Conservation (phyloP, 1,140 invertebrate species). For the Cydia amplana region DNA sequence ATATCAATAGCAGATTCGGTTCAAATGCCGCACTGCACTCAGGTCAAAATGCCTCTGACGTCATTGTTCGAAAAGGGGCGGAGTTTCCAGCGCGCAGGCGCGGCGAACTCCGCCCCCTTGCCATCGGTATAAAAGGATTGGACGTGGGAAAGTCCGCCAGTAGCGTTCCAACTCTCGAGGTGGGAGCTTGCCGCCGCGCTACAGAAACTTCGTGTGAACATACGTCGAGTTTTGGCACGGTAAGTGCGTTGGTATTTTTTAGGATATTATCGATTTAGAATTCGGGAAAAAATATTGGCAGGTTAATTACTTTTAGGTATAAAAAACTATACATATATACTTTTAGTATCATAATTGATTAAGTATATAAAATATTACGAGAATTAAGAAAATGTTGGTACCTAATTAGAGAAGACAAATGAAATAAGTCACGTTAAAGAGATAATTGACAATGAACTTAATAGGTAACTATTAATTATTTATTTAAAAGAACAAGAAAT, state of each 20-base stretch:
- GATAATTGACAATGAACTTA: too few species aligned
- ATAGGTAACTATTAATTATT: too few species aligned
- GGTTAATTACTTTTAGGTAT: too few species aligned
- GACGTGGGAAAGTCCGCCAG: not conserved
- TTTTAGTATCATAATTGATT: too few species aligned
- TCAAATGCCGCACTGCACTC: not conserved
- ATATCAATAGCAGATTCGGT: too few species aligned
- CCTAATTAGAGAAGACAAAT: too few species aligned
- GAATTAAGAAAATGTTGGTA: too few species aligned
- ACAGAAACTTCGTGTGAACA: not conserved
- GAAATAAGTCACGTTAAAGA: too few species aligned
- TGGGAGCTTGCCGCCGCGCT: not conserved
- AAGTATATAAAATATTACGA: too few species aligned
- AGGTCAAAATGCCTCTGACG: not conserved
- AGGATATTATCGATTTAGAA: not conserved
- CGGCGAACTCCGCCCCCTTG: not conserved
- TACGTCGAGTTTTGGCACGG: slow-evolving; percentile 2
- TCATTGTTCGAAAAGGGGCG: slow-evolving; percentile 20
- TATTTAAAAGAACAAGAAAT: too few species aligned
- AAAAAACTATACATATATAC: too few species aligned
- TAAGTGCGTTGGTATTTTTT: slow-evolving; percentile 15
- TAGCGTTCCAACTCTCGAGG: not conserved
- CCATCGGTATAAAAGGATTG: not conserved
- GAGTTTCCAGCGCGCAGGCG: slow-evolving; percentile 18
- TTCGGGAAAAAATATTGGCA: too few species aligned